A percentile compares a stretch with the other conserved stretches of the same genome.
These are phyloP conservation scores for Calyptomena viridis DNA, from an alignment of 2,113 vertebrate species.

Conservation along the genomic window DNA sequence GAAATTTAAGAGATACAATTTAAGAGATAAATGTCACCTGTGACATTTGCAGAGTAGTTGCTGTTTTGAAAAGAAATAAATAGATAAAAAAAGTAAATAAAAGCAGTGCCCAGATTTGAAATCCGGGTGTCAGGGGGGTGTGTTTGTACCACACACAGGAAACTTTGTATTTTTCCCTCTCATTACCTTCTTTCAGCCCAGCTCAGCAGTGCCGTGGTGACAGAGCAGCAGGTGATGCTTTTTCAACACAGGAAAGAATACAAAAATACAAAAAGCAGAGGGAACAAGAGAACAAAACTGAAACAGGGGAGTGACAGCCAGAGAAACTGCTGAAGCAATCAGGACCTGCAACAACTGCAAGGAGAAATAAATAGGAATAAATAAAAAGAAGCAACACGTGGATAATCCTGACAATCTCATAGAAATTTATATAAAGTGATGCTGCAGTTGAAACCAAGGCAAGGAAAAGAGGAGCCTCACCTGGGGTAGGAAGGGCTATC, in stretches of 20 bases:
- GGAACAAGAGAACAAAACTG: neutral
- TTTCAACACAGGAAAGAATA: neutral
- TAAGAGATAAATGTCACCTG: too few relatives aligned
- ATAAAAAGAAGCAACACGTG: neutral
- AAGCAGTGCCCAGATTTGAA: neutral
- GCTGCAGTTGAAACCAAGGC: neutral
- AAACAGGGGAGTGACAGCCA: neutral
- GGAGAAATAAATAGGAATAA: neutral
- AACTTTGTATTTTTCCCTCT: neutral
- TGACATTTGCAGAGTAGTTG: neutral
- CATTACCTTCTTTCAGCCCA: neutral
- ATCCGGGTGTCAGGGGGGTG: neutral
- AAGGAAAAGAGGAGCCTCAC: too few relatives aligned
- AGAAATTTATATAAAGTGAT: neutral
- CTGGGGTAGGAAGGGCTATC: too few relatives aligned
- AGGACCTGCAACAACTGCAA: too few relatives aligned
- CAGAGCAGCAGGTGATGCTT: neutral
- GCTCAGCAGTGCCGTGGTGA: accelerated
- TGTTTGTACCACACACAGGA: accelerated
- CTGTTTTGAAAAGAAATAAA: neutral
- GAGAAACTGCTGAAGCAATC: neutral
- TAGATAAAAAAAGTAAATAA: neutral
- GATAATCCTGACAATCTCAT: neutral
- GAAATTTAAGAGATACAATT: neutral
- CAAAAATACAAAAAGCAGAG: neutral